These are phyloP conservation scores for Erynnis tages DNA, from an alignment of 2,888 invertebrate species.

Conservation along the genomic window DNA sequence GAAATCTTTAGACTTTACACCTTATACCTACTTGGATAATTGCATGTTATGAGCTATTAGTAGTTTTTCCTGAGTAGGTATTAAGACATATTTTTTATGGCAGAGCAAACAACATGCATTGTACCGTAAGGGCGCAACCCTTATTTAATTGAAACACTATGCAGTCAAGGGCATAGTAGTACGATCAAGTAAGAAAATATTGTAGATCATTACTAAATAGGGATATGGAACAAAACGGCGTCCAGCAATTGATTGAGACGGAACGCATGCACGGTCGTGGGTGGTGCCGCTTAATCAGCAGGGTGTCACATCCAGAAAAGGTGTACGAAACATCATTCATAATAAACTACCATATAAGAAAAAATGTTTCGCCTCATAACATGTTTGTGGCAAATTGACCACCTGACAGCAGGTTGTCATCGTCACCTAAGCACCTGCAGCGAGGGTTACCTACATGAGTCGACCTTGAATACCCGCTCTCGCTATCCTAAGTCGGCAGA, in stretches of 20 bases:
- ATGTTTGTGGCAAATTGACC: constrained; percentile 37
- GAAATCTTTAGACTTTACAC: no score
- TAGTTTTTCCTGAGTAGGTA: no score
- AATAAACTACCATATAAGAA: constrained; percentile 19
- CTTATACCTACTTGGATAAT: no score
- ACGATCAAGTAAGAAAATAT: not conserved
- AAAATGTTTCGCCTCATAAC: constrained; percentile 28
- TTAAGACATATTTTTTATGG: no score
- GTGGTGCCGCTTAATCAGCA: constrained; percentile 20
- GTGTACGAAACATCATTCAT: constrained; percentile 16
- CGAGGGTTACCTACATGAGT: constrained; percentile 24
- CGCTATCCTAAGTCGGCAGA: constrained; percentile 5
- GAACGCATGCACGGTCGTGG: constrained; percentile 13
- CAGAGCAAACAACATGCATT: no score
- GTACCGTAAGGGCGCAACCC: no score
- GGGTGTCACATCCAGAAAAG: constrained; percentile 22
- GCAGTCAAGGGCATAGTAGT: no score
- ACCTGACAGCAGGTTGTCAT: constrained; percentile 40
- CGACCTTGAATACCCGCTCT: constrained; percentile 34
- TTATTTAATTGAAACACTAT: no score
- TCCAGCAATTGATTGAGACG: constrained; percentile 14
- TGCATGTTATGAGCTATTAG: no score
- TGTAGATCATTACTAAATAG: not conserved
- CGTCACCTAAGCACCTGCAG: constrained; percentile 40
- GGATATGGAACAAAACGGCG: not conserved